Conservation (phyloP, 1,140 invertebrate species). For the Sycophaga agraensis region DNA sequence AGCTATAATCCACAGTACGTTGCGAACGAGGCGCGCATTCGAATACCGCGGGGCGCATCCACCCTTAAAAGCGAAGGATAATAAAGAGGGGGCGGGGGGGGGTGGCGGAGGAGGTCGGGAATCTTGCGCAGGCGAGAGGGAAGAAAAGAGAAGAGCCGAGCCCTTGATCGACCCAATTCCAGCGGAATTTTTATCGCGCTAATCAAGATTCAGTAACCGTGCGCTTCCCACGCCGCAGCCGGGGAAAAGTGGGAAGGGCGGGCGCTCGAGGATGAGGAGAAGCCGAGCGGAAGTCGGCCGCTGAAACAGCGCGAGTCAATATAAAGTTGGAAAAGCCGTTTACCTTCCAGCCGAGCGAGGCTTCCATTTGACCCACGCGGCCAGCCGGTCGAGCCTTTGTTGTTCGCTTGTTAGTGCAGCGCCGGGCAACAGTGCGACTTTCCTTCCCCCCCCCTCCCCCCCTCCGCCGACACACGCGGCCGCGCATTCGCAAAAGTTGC, state of each 20-base stretch:
- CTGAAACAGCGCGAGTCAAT: constrained; percentile 22
- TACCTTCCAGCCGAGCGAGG: constrained; percentile 8
- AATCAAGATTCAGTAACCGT: not conserved
- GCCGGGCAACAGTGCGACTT: not conserved
- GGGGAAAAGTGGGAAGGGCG: not conserved
- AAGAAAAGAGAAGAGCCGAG: not conserved
- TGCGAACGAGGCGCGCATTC: too few species aligned
- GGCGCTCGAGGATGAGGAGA: too few species aligned
- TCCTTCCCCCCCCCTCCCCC: not conserved
- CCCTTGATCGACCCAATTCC: not conserved
- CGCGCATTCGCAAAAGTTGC: not conserved
- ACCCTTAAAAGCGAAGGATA: too few species aligned
- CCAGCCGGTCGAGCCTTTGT: constrained; percentile 11
- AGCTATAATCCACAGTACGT: too few species aligned
- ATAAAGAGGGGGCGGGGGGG: too few species aligned
- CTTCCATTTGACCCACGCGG: constrained; percentile 12
- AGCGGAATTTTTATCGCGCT: not conserved
- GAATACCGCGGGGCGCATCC: too few species aligned
- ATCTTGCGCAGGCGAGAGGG: not conserved
- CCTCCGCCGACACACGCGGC: not conserved
- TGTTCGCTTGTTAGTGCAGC: constrained; percentile 18
- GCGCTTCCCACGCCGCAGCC: not conserved
- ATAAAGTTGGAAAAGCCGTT: constrained; percentile 28
- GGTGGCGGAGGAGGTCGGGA: too few species aligned
- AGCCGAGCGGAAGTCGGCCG: not conserved